Percentiles rank a stretch among this genome's conserved stretches.
Conservation (phyloP, 2,888 invertebrate species). For the Microplitis manilae region DNA sequence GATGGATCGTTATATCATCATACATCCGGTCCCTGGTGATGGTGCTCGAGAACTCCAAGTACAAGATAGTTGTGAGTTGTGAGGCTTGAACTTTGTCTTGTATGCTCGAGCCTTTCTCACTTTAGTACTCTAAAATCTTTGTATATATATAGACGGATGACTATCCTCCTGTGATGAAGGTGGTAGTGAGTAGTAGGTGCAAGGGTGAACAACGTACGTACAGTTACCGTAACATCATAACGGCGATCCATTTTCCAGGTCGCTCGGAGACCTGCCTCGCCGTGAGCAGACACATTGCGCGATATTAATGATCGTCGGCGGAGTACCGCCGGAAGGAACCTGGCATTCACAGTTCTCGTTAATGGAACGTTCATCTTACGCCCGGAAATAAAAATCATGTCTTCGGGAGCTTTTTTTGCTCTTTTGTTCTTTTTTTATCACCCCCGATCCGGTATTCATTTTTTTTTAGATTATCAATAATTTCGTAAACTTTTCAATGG, state of each 20-base stretch:
- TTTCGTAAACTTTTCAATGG: background rate
- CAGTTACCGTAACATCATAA: slow-evolving; percentile 3
- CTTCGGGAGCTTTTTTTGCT: background rate
- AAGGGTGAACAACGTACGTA: background rate
- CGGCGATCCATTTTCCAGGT: slow-evolving; percentile 27
- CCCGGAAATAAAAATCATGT: slow-evolving; percentile 23
- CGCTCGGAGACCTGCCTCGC: background rate
- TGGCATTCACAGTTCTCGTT: slow-evolving; percentile 20
- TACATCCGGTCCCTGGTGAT: background rate
- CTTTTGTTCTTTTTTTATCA: background rate
- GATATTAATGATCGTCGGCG: slow-evolving; percentile 28
- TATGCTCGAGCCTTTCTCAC: background rate
- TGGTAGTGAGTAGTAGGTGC: background rate
- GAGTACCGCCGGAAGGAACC: slow-evolving; percentile 12
- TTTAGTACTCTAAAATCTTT: background rate
- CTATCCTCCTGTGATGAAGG: background rate
- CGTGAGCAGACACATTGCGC: slow-evolving; percentile 25
- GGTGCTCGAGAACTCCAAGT: background rate
- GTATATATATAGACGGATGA: background rate
- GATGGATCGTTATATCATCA: background rate
- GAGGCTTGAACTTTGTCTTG: background rate
- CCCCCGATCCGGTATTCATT: background rate
- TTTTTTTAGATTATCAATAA: background rate
- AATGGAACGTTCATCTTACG: slow-evolving; percentile 20
- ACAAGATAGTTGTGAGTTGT: background rate